Base-by-base conservation (phyloP, 2,888 invertebrate species). In the Cheilosia vulpina region DNA sequence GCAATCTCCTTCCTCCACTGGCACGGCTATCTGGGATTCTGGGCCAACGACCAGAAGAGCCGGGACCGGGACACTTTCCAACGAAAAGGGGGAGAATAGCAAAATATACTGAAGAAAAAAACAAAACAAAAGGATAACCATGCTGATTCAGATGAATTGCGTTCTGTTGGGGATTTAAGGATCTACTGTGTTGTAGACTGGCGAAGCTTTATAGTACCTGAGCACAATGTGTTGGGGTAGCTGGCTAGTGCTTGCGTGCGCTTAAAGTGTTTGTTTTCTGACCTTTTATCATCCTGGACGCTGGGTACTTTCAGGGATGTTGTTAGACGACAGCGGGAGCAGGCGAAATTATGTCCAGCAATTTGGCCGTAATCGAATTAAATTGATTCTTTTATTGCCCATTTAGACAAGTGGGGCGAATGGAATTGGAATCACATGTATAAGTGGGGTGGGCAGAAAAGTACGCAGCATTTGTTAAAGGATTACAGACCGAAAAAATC, bases 301-400 rank as follows among this genome's bases (percentile, higher is more conserved):
- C 5, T 65, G 57, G 68, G n/a, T 21, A 65, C 58, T 71, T 38
- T 34, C 4, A 7, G 13, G 13, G 66, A 72, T 68, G 71, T 52
- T 43, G 71, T 41, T 38, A 38, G 13, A 27, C 31, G 38, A 63
- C 50, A 57, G 63, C 43, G n/a, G 50, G n/a, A 68, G 52, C 52
- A 53, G 38, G 68, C 34, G 76, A 66, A 76, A 76, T 76, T 66
- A 81, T 85, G 77, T 77, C 57, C 72, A 72, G 85, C 77, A 80
- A 85, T 85, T 85, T 81, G 53, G 76, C 66, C 62, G 71, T 85
- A 81, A 85, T 85, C 85, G 85, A 85, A 85, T 85, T 81, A 85
- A 85, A 85, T 85, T 85, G 85, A 81, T 81, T 81, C 66, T 85
- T 85, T 85, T 85, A 85, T 85, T 81, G 71, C 58, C 85, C 72